A percentile compares a stretch with the other conserved stretches of the same genome.
These are phyloP conservation scores for Crossocerus cetratus DNA, from an alignment of 2,888 invertebrate genomes.

Conservation along the genomic window DNA sequence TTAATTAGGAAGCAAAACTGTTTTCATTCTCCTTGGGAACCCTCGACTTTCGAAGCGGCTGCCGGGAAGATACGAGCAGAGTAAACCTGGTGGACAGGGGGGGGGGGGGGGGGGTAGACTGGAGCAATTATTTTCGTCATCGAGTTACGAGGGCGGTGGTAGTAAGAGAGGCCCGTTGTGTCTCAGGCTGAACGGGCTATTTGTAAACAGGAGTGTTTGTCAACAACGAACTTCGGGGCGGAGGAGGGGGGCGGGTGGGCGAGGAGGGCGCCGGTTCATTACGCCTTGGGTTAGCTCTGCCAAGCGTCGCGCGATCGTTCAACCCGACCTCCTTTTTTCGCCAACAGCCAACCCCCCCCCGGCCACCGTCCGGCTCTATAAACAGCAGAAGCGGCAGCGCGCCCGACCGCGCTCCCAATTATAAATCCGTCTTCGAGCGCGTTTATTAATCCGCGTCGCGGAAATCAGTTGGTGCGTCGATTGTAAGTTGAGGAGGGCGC, in stretches of 20 bases:
- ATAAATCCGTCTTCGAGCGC: too few relatives aligned
- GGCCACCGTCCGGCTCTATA: too few relatives aligned
- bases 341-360: background rate
- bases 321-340: constrained; percentile 45
- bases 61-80: background rate
- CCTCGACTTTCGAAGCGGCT: background rate
- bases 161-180: background rate
- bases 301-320: constrained; percentile 54
- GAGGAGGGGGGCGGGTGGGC: too few relatives aligned
- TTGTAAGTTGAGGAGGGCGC: too few relatives aligned
- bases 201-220: constrained; percentile 60
- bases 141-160: constrained; percentile 30
- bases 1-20: too few relatives aligned
- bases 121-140: constrained; percentile 57
- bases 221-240: constrained; percentile 37
- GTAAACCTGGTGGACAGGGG: background rate
- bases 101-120: too few relatives aligned
- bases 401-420: too few relatives aligned
- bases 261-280: constrained; percentile 42
- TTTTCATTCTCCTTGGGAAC: too few relatives aligned
- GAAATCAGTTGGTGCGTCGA: too few relatives aligned
- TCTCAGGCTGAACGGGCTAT: constrained; percentile 34
- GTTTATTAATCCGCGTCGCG: too few relatives aligned
- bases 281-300: constrained; percentile 46
- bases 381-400: too few relatives aligned